phyloP scores from a whole-genome alignment of 2,888 invertebrate genomes.

The Malacosoma neustria region DNA sequence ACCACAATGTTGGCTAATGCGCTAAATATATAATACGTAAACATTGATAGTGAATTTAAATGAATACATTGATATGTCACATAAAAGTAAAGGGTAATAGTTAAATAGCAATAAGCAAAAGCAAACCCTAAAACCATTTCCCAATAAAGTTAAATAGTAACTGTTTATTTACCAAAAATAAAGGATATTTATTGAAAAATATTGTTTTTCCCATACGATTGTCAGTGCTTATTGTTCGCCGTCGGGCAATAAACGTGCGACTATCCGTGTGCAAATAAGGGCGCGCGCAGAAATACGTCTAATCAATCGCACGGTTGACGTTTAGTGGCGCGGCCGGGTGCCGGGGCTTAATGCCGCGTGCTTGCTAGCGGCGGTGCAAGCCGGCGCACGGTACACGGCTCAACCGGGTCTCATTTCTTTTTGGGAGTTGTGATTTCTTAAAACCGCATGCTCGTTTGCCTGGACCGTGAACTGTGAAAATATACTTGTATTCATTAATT shows the following conservation, averaged over 20 bases:
- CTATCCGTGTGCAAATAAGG: conserved; percentile 40
- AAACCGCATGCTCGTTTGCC: too few relatives aligned
- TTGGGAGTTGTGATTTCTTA: too few relatives aligned
- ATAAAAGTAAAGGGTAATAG: background rate
- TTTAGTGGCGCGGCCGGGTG: conserved; percentile 49
- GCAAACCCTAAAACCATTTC: background rate
- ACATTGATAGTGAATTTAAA: too few relatives aligned
- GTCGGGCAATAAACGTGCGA: conserved; percentile 12
- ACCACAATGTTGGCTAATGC: too few relatives aligned
- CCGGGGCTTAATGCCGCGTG: conserved; percentile 47
- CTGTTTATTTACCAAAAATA: background rate
- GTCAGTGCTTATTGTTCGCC: conserved; percentile 9
- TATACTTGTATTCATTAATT: too few relatives aligned
- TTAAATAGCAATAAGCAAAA: background rate
- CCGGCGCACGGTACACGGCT: background rate
- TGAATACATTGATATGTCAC: too few relatives aligned
- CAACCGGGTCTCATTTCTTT: too few relatives aligned
- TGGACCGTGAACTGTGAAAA: too few relatives aligned
- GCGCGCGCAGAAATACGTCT: conserved; percentile 33
- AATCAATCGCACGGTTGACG: conserved; percentile 58
- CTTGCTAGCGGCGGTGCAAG: conserved; percentile 9
- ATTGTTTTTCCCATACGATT: conserved; percentile 43
- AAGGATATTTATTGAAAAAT: conserved; percentile 23
- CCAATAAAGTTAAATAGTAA: background rate
- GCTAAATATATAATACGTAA: too few relatives aligned